Conservation (phyloP, 2,113 vertebrate genomes). For the human region DNA sequence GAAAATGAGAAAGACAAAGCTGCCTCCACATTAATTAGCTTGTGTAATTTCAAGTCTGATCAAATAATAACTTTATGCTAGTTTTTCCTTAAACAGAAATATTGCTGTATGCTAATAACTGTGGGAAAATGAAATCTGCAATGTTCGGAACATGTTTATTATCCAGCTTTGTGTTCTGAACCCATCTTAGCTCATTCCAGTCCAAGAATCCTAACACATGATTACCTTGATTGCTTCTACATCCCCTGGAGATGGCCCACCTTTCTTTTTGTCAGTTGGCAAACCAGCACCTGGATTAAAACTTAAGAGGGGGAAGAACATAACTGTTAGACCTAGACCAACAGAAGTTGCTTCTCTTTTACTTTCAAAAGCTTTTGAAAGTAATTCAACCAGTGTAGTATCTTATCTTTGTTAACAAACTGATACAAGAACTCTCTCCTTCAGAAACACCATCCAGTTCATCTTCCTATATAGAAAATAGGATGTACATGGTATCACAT, state of each 20-base stretch:
- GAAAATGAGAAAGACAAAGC: background rate
- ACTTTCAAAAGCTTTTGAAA: slow-evolving; percentile 87
- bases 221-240: slow-evolving; percentile 98
- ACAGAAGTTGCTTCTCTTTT: slow-evolving; percentile 82
- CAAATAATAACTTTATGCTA: background rate
- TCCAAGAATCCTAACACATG: background rate
- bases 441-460: slow-evolving; percentile 87
- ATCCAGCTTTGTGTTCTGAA: background rate
- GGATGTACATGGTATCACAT: background rate
- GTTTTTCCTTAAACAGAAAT: background rate
- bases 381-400: slow-evolving; percentile 92
- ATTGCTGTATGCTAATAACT: background rate
- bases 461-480: slow-evolving; percentile 28
- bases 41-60: background rate
- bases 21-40: background rate
- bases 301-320: slow-evolving; percentile 79
- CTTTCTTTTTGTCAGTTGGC: slow-evolving; percentile 94
- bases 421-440: slow-evolving; percentile 92
- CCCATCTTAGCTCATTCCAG: background rate
- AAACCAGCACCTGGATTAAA: slow-evolving; percentile 94
- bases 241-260: slow-evolving; percentile 92
- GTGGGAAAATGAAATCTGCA: background rate
- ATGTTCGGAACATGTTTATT: background rate
- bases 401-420: slow-evolving; percentile 97
- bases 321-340: background rate